phyloP scores from a whole-genome alignment of 2,797 vertebrate genomes.

The Ataeniobius toweri region DNA sequence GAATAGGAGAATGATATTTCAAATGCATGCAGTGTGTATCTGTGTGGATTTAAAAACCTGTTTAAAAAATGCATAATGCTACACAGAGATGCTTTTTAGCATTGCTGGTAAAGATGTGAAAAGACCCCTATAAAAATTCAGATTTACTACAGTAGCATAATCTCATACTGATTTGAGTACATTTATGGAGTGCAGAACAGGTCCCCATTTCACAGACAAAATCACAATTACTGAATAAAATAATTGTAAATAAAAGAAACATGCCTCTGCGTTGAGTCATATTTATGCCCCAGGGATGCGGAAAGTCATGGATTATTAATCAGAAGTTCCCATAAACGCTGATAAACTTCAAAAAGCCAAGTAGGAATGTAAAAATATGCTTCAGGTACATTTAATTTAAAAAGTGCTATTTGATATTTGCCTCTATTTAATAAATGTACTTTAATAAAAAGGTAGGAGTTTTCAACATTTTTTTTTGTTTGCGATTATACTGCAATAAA shows the following conservation, averaged over 20 bases:
- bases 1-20: constrained; percentile 13
- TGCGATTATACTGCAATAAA: not conserved
- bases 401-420: not conserved
- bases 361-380: not conserved
- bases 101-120: not conserved
- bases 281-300: not conserved
- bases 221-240: too few species aligned
- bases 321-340: not conserved
- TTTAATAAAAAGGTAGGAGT: not conserved
- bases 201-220: not conserved
- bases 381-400: not conserved
- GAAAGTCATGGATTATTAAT: not conserved
- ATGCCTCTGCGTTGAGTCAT: too few species aligned
- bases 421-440: not conserved
- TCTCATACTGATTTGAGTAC: not conserved
- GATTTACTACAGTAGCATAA: not conserved
- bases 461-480: too few species aligned
- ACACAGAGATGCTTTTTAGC: not conserved
- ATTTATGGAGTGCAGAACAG: not conserved
- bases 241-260: not conserved
- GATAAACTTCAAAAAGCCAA: not conserved
- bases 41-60: not conserved
- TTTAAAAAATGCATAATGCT: not conserved
- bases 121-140: not conserved
- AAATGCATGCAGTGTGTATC: constrained; percentile 2